Conservation (phyloP, 2,113 vertebrate species). For the Tupaia tana region DNA sequence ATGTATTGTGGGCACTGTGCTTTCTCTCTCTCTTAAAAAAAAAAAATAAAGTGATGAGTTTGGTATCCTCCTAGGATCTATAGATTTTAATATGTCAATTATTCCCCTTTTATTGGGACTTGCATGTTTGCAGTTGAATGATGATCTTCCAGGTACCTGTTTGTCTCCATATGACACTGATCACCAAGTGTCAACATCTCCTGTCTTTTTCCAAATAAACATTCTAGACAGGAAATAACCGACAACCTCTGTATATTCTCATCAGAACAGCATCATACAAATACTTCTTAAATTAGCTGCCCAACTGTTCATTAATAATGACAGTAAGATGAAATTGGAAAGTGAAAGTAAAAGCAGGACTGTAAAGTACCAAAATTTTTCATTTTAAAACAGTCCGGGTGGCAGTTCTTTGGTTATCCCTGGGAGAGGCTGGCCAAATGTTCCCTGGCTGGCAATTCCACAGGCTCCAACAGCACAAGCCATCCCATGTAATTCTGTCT, state of each 20-base stretch:
- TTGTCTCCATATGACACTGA: rapidly evolving
- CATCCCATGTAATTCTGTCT: not conserved
- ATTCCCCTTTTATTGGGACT: slow-evolving; percentile 33
- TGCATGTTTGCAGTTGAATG: slow-evolving; percentile 40
- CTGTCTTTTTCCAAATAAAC: not conserved
- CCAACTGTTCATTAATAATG: not conserved
- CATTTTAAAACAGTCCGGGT: not conserved
- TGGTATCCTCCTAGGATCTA: slow-evolving; percentile 31
- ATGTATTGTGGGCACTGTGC: slow-evolving; percentile 49
- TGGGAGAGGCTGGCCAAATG: not conserved
- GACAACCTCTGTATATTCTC: not conserved
- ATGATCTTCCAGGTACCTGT: not conserved
- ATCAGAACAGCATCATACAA: not conserved
- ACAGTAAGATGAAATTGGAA: not conserved
- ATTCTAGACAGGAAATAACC: not conserved
- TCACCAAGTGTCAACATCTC: not conserved
- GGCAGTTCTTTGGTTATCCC: not conserved
- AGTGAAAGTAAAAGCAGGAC: not conserved
- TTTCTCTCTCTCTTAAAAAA: slow-evolving; percentile 34
- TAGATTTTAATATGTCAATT: slow-evolving; percentile 45
- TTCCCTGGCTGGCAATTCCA: not conserved
- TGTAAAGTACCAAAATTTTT: not conserved
- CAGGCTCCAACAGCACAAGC: not conserved
- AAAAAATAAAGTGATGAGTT: slow-evolving; percentile 40
- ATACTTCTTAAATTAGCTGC: not conserved